Evolutionary conservation across 2,888 invertebrate genomes (phyloP).

Genomic region (Hyalella azteca): DNA sequence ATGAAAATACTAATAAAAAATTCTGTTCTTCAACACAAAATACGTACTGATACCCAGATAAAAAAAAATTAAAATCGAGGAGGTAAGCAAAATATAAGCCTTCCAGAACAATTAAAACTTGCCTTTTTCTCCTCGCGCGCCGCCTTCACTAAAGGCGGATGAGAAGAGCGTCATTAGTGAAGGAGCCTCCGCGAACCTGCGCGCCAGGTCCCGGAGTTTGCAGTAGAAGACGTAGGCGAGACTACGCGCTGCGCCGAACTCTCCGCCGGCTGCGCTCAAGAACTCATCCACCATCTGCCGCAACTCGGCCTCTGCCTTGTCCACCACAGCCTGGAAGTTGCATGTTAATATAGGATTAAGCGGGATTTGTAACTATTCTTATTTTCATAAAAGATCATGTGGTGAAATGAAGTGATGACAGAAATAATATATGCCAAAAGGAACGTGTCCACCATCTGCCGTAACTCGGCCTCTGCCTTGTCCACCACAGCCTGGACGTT

Average conservation of each 20-base stretch:
- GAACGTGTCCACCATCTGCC: conserved; percentile 47
- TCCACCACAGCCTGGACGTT: conserved; percentile 47
- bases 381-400: too few species aligned
- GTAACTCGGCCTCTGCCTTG: conserved; percentile 46
- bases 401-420: too few species aligned
- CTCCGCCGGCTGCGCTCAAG: conserved; percentile 45
- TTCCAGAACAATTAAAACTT: too few species aligned
- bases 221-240: conserved; percentile 56
- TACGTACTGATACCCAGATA: too few species aligned
- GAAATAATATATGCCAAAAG: too few species aligned
- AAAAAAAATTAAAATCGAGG: too few species aligned
- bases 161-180: conserved; percentile 12
- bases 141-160: background rate
- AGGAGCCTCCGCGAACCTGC: conserved; percentile 39
- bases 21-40: too few species aligned
- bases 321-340: conserved; percentile 47
- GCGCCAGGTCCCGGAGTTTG: conserved; percentile 45
- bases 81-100: too few species aligned
- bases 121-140: background rate
- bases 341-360: too few species aligned
- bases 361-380: too few species aligned
- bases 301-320: conserved; percentile 45
- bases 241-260: conserved; percentile 47
- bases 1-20: too few species aligned
- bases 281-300: conserved; percentile 48